A percentile compares a stretch with the other conserved stretches of the same genome.
Conservation (phyloP, 2,797 vertebrate genomes). For the Melanotaenia parkinsoni region DNA sequence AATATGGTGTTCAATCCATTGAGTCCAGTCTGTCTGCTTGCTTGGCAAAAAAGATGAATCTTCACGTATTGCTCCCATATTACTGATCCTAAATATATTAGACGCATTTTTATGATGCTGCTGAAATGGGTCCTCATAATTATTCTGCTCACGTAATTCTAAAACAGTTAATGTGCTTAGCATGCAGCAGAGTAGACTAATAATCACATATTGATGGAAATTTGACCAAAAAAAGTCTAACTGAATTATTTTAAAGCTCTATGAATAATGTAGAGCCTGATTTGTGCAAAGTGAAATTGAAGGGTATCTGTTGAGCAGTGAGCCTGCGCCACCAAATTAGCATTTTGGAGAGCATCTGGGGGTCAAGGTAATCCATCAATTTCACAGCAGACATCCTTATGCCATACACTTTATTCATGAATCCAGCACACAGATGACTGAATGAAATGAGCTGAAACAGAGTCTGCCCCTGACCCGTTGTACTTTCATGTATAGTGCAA, state of each 20-base stretch:
- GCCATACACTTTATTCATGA: slow-evolving; percentile 75
- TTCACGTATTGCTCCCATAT: slow-evolving; percentile 12
- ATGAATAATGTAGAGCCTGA: slow-evolving; percentile 76
- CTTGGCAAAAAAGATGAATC: slow-evolving; percentile 2
- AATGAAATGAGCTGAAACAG: slow-evolving; percentile 68
- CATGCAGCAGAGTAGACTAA: slow-evolving; percentile 60
- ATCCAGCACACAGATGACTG: slow-evolving; percentile 62
- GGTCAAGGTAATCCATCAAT: slow-evolving; percentile 81
- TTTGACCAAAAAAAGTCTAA: slow-evolving; percentile 53
- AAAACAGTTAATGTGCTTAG: slow-evolving; percentile 67
- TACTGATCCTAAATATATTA: slow-evolving; percentile 24
- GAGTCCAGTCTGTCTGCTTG: slow-evolving; percentile 8
- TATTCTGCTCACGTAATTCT: slow-evolving; percentile 62
- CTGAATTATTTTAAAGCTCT: slow-evolving; percentile 70
- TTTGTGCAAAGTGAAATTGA: slow-evolving; percentile 68
- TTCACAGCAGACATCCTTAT: slow-evolving; percentile 69
- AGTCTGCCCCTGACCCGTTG: slow-evolving; percentile 56
- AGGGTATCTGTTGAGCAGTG: slow-evolving; percentile 70
- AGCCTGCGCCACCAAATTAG: slow-evolving; percentile 71
- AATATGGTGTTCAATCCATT: neutral
- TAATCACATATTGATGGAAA: slow-evolving; percentile 72
- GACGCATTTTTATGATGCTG: slow-evolving; percentile 42
- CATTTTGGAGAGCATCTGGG: slow-evolving; percentile 77
- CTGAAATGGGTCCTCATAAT: slow-evolving; percentile 51
- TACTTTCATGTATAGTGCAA: slow-evolving; percentile 44